A percentile compares a stretch with the other conserved stretches of the same genome.
These are phyloP conservation scores for Pimpla rufipes DNA, from an alignment of 2,888 invertebrate species.

Conservation along the genomic window DNA sequence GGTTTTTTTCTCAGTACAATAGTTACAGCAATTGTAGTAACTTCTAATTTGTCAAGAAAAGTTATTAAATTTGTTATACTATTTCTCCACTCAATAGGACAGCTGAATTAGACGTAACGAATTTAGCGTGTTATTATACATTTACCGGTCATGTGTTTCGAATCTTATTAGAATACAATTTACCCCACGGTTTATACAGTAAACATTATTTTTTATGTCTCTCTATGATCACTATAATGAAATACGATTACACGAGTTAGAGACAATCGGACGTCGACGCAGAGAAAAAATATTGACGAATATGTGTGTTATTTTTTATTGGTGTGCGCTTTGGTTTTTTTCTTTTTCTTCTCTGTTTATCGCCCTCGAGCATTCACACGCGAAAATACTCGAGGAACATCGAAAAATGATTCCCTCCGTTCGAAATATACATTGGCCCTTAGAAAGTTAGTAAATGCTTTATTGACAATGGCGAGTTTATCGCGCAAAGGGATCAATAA, in stretches of 20 bases:
- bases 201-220: background rate
- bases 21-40: conserved; percentile 9
- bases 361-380: too few relatives aligned
- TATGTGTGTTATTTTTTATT: conserved; percentile 20
- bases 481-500: conserved; percentile 12
- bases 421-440: conserved; percentile 9
- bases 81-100: background rate
- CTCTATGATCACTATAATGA: conserved; percentile 27
- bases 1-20: too few relatives aligned
- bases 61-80: conserved; percentile 2
- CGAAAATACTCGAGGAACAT: conserved; percentile 58
- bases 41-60: conserved; percentile 1
- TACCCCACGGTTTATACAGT: conserved; percentile 4
- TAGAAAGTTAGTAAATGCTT: conserved; percentile 10
- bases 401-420: conserved; percentile 21
- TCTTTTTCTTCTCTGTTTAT: background rate
- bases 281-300: conserved; percentile 59
- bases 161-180: conserved; percentile 19
- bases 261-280: conserved; percentile 54
- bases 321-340: conserved; percentile 24
- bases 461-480: conserved; percentile 23
- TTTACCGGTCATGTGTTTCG: background rate
- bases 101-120: background rate
- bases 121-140: conserved; percentile 14
- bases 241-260: conserved; percentile 50